These are phyloP conservation scores for Pomacea maculata DNA, from an alignment of 1,140 invertebrate genomes.

Conservation along the genomic window DNA sequence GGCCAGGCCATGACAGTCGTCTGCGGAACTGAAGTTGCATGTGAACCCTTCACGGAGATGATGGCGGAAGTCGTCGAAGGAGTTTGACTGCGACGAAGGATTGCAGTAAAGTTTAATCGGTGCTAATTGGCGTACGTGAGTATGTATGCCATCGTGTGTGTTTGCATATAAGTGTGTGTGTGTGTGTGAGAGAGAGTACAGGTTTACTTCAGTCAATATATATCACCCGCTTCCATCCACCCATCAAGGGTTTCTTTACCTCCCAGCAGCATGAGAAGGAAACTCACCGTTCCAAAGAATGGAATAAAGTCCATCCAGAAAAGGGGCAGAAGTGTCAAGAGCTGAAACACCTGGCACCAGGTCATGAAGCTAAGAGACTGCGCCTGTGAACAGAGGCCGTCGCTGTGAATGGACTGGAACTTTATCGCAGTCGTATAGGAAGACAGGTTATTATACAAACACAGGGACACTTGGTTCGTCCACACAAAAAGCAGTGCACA, in stretches of 20 bases:
- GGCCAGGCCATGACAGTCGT: slow-evolving; percentile 33
- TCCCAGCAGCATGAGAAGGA: too few relatives aligned
- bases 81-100: slow-evolving; percentile 32
- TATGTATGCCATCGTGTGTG: neutral
- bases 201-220: too few relatives aligned
- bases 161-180: neutral
- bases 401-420: too few relatives aligned
- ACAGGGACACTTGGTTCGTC: too few relatives aligned
- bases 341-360: slow-evolving; percentile 38
- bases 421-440: too few relatives aligned
- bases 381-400: slow-evolving; percentile 24
- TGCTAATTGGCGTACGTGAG: neutral
- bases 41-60: slow-evolving; percentile 25
- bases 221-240: too few relatives aligned
- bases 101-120: neutral
- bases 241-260: too few relatives aligned
- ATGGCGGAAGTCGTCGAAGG: slow-evolving; percentile 25
- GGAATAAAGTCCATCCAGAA: slow-evolving; percentile 50
- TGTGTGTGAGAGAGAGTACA: too few relatives aligned
- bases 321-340: slow-evolving; percentile 29
- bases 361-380: slow-evolving; percentile 42
- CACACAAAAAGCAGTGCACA: too few relatives aligned
- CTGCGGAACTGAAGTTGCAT: slow-evolving; percentile 30
- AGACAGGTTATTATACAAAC: too few relatives aligned
- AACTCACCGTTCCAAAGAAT: slow-evolving; percentile 41